Evolutionary conservation across 2,797 vertebrate genomes (phyloP).

Genomic region (Chanos chanos): DNA sequence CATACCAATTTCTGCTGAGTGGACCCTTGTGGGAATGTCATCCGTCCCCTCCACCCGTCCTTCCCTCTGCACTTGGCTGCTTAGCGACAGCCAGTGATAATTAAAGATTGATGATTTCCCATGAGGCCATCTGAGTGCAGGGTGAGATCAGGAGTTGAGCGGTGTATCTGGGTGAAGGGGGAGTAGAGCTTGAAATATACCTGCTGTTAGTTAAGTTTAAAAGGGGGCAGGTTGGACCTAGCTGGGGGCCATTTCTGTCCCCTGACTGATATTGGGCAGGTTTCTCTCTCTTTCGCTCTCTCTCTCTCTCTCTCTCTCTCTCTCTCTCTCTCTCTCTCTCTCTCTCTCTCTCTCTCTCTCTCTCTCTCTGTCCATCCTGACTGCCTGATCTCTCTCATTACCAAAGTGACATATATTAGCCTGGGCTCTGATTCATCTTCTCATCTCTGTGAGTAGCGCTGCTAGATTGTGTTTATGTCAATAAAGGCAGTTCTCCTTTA

Average conservation of each 20-base stretch:
- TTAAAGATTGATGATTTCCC: constrained; percentile 59
- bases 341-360: no score
- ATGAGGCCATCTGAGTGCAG: constrained; percentile 30
- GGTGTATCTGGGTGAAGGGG: constrained; percentile 29
- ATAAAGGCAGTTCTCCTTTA: constrained; percentile 27
- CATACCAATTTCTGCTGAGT: constrained; percentile 3
- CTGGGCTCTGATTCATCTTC: constrained; percentile 25
- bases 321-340: no score
- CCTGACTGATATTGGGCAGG: constrained; percentile 32
- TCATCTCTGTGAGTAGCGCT: constrained; percentile 9
- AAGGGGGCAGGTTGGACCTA: constrained; percentile 45
- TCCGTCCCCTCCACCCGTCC: neutral
- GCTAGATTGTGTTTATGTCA: constrained; percentile 39
- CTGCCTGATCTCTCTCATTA: constrained; percentile 34
- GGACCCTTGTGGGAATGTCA: constrained; percentile 28
- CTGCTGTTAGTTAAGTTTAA: constrained; percentile 55
- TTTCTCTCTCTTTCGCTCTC: no score
- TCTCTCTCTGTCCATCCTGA: constrained; percentile 15
- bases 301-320: no score
- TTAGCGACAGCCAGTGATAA: constrained; percentile 46
- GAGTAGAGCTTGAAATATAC: constrained; percentile 47
- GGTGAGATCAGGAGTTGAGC: constrained; percentile 47
- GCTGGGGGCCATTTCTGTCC: constrained; percentile 33
- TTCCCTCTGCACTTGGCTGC: constrained; percentile 30
- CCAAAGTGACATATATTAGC: constrained; percentile 31